Base-by-base conservation (phyloP, 2,888 invertebrate genomes). In the Athalia circularis region DNA sequence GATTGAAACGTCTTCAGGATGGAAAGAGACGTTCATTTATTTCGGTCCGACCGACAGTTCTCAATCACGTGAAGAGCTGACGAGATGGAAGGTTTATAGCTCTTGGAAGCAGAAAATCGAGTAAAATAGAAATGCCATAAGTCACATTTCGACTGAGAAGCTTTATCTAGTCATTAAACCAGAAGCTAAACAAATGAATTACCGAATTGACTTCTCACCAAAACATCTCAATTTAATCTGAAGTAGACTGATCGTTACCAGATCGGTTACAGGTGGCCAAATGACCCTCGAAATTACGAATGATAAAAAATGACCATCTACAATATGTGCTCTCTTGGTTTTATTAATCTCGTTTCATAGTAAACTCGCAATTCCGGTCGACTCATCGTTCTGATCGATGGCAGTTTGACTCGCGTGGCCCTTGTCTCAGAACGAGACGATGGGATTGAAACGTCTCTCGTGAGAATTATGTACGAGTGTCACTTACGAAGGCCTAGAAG, bases 391-490 rank as follows among this genome's bases (percentile, higher is more conserved):
- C 62, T 75, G 75, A 75, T 75, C 75, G 75, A 75, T 75, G 75
- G 50, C 64, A 57, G 59, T 72, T 72, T 61, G 75, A 75, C 62
- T 75, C 50, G 11, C 8, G 52, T 13, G 48, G 9, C 52, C 62
- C 75, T 9, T n/a, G 50, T 29, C 29, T 29, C 5, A 11, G 75
- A 50, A 47, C 59, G 61, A 52, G 82, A 83, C 84, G 29, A 81
- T 81, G 84, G 85, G 87, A 89, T 89, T 89, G 89, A 89, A 89
- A 87, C 84, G 85, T 89, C 84, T 84, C 81, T 80, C 8, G n/a
- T 8, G 5, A 52, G 81, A 79, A 78, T 84, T 87, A 89, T 86
- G 84, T 86, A 88, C 88, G 85, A 83, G 82, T 86, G 87, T 88
- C 89, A 85, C 88, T 88, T 82, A 84, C 81, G 79, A 80, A 80